Evolutionary conservation across 2,113 vertebrate species (phyloP).

Genomic region (Emberiza fucata): DNA sequence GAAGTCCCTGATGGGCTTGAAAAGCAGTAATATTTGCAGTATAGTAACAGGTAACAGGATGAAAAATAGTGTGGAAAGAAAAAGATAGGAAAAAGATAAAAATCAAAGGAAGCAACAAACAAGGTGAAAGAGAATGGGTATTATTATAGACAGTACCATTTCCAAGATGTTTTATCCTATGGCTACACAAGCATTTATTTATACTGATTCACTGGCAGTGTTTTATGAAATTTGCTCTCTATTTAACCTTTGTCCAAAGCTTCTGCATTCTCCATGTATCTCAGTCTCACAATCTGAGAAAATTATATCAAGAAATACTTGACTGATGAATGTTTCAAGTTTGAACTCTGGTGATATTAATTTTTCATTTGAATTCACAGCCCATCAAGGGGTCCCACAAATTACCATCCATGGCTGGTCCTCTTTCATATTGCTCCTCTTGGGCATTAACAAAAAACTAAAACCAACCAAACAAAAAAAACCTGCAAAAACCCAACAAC

Average conservation of each 20-base stretch:
- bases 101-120: not conserved
- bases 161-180: not conserved
- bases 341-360: not conserved
- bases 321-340: not conserved
- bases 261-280: not conserved
- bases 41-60: not conserved
- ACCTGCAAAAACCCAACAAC: not conserved
- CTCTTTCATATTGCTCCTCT: not conserved
- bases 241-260: not conserved
- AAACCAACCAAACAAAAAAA: not conserved
- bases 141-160: not conserved
- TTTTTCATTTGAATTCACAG: not conserved
- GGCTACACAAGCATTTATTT: not conserved
- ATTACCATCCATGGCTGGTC: not conserved
- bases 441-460: not conserved
- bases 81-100: not conserved
- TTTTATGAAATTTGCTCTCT: not conserved
- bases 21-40: not conserved
- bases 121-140: not conserved
- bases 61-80: not conserved
- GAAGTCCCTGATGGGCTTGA: not conserved
- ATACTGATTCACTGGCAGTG: not conserved
- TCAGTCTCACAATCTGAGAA: not conserved
- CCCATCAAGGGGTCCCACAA: not conserved
- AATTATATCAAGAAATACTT: not conserved